phyloP scores from a whole-genome alignment of 2,113 vertebrate species.

The Cranoglanis bouderius region DNA sequence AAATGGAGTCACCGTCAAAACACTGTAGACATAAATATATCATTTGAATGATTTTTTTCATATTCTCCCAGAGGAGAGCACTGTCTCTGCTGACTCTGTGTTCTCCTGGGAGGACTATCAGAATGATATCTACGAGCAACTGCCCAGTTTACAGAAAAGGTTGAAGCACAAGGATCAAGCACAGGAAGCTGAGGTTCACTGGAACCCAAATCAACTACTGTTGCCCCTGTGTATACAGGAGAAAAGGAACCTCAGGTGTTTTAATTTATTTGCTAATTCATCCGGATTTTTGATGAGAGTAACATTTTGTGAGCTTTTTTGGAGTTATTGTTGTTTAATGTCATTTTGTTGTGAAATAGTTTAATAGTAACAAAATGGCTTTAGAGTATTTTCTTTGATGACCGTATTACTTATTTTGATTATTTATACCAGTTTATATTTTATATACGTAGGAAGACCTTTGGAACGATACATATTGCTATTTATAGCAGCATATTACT shows the following conservation, averaged over 20 bases:
- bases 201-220: slow-evolving; percentile 56
- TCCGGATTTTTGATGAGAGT: not conserved
- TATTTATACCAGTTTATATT: not conserved
- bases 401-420: not conserved
- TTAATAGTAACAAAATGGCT: not conserved
- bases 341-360: not conserved
- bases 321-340: not conserved
- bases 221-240: slow-evolving; percentile 64
- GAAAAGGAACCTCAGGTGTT: slow-evolving; percentile 68
- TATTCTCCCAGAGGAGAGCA: slow-evolving; percentile 60
- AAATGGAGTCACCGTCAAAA: not conserved
- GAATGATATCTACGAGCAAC: slow-evolving; percentile 65
- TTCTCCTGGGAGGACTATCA: slow-evolving; percentile 67
- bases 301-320: not conserved
- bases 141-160: slow-evolving; percentile 63
- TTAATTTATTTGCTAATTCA: not conserved
- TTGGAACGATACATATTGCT: too few relatives aligned
- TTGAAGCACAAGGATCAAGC: not conserved
- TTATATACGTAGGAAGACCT: not conserved
- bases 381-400: not conserved
- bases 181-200: slow-evolving; percentile 16
- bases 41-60: not conserved
- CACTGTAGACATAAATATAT: not conserved
- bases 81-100: slow-evolving; percentile 36
- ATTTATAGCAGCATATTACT: not conserved